Conservation (phyloP, 2,113 vertebrate species). For the Psilopsiagon aurifrons region DNA sequence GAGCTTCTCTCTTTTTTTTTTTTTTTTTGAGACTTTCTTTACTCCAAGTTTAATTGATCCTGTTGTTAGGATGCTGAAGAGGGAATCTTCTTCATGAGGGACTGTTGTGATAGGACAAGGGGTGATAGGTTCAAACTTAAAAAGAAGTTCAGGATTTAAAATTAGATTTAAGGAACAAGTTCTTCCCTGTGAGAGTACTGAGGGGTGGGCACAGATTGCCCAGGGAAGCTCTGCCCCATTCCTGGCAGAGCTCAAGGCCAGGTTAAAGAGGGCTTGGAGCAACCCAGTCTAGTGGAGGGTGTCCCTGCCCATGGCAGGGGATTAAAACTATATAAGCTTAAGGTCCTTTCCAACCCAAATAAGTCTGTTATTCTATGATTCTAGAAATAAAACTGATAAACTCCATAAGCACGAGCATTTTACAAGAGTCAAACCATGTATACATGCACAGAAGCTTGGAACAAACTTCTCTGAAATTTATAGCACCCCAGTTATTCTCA, state of each 20-base stretch:
- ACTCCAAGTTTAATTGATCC: background rate
- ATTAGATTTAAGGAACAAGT: background rate
- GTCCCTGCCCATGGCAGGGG: background rate
- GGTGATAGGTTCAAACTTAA: background rate
- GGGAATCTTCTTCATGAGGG: background rate
- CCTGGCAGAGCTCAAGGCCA: background rate
- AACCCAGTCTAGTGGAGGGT: background rate
- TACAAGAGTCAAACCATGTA: background rate
- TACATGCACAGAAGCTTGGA: background rate
- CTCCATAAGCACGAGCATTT: background rate
- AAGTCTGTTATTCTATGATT: background rate
- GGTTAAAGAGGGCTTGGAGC: background rate
- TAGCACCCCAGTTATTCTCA: background rate
- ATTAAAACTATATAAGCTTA: background rate
- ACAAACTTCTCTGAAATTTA: background rate
- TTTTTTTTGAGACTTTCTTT: background rate
- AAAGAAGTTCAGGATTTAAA: background rate
- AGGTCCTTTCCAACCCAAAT: background rate
- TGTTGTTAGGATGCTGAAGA: background rate
- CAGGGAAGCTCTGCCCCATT: background rate
- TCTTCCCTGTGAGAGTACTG: background rate
- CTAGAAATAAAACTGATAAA: background rate
- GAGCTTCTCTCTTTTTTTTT: background rate
- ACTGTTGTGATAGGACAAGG: background rate
- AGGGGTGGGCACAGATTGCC: background rate